A percentile compares a stretch with the other conserved stretches of the same genome.
These are phyloP conservation scores for Platerodrilus igneus DNA, from an alignment of 2,888 invertebrate species.

Conservation along the genomic window DNA sequence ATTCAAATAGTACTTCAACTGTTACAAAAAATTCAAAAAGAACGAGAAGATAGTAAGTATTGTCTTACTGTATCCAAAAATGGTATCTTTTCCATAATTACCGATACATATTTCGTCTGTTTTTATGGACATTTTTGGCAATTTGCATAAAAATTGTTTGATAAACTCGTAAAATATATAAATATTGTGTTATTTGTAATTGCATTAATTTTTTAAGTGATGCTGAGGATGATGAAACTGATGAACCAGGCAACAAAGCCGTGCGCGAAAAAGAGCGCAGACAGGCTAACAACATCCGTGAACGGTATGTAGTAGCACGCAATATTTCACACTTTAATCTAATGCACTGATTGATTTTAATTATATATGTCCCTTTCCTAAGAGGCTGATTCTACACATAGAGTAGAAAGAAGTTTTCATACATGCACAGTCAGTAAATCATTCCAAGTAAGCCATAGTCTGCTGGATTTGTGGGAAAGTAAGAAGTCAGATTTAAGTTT, in stretches of 20 bases:
- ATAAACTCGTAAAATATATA: constrained; percentile 13
- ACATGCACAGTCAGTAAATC: too few relatives aligned
- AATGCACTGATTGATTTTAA: too few relatives aligned
- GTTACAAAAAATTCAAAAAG: constrained; percentile 60
- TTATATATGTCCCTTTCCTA: too few relatives aligned
- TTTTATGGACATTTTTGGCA: not conserved
- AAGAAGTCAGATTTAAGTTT: too few relatives aligned
- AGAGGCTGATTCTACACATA: too few relatives aligned
- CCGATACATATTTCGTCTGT: not conserved
- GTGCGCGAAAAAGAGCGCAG: constrained; percentile 91
- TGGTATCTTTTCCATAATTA: not conserved
- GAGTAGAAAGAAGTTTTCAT: too few relatives aligned
- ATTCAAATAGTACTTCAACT: constrained; percentile 50
- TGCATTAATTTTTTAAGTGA: constrained; percentile 69
- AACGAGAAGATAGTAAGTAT: constrained; percentile 74
- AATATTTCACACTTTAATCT: too few relatives aligned
- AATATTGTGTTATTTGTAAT: constrained; percentile 7
- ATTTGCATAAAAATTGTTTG: constrained; percentile 17
- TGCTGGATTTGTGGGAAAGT: too few relatives aligned
- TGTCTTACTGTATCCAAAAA: constrained; percentile 10
- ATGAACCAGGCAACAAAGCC: constrained; percentile 83
- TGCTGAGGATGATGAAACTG: constrained; percentile 77
- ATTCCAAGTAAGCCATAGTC: too few relatives aligned
- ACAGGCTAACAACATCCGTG: constrained; percentile 96
- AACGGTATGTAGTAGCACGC: constrained; percentile 72